Base-by-base conservation (phyloP, 2,797 vertebrate genomes). In the Galago senegalensis region DNA sequence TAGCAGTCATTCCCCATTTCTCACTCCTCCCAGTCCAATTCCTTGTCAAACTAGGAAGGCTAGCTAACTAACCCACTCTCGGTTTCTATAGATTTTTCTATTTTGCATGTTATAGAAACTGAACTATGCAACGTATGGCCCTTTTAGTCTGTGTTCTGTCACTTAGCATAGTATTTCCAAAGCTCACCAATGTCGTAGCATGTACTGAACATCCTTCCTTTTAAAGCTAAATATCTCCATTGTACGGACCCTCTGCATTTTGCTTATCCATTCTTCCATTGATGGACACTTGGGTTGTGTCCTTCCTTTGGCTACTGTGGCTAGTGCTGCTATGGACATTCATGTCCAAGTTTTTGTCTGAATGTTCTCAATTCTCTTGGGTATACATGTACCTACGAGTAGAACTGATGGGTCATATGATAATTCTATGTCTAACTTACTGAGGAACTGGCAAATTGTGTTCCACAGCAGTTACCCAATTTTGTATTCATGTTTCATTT, bases 291-390 rank as follows among this genome's bases (percentile, higher is more conserved):
- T 84, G 53, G 3, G 9, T 70, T 81, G 25, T 31, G 65, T 79
- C 12, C 9, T 76, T 31, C 12, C 82, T 87, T 75, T 75, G 60
- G 31, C 23, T 84, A n/a, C 27, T 72, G 2, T 69, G 13, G 72
- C 16, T 25, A 75, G 3, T 27, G 10, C 31, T 70, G 43, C 40
- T 88, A 17, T 56, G 2, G 80, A 77, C 18, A 75, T 34, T 81
- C 56, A 87, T 8, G 9, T 23, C 79, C 9, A 88, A 58, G 4
- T 34, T 89, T 89, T 90, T 83, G n/a, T 89, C 34, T 83, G n/a
- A 96, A 84, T 34, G 77, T 92, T 73, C 92, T 93, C 53, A 69
- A 9, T 90, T 92, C 8, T 72, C 93, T 49, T 18, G 18, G 23
- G 23, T 16, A 46, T n/a, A 34, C 27, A 34, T 37, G 17, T 14